These are phyloP conservation scores for Syngnathus acus DNA, from an alignment of 2,797 vertebrate species.

Conservation along the genomic window DNA sequence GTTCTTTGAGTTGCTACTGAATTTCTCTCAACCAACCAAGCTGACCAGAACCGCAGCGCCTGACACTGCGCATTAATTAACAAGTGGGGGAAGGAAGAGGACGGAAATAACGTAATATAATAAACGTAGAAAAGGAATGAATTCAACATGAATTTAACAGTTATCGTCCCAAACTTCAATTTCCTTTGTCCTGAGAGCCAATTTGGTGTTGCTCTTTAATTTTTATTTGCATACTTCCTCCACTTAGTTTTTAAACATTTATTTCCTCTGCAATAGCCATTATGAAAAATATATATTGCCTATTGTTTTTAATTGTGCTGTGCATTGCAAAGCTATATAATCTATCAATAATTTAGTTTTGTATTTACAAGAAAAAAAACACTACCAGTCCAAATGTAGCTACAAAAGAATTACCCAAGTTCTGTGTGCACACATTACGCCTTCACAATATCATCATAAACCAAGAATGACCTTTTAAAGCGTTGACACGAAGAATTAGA, in stretches of 20 bases:
- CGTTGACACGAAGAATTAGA: conserved; percentile 37
- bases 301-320: not conserved
- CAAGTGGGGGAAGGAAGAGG: conserved; percentile 26
- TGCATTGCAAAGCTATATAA: not conserved
- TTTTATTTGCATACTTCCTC: not conserved
- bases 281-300: not conserved
- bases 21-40: conserved; percentile 58
- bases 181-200: conserved; percentile 30
- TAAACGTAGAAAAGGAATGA: conserved; percentile 15
- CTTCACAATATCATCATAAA: conserved; percentile 20
- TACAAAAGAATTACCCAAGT: not conserved
- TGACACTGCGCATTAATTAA: conserved; percentile 71
- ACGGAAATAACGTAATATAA: conserved; percentile 42
- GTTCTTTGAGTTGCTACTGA: conserved; percentile 64
- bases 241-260: not conserved
- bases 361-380: not conserved
- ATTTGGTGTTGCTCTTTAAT: conserved; percentile 23
- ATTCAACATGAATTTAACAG: conserved; percentile 15
- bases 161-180: conserved; percentile 42
- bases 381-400: not conserved
- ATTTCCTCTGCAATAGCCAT: not conserved
- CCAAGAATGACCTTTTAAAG: conserved; percentile 54
- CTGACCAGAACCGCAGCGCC: conserved; percentile 55
- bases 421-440: not conserved
- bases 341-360: not conserved